Evolutionary conservation across 2,888 invertebrate genomes (phyloP).

Genomic region (Ligdia adustata): DNA sequence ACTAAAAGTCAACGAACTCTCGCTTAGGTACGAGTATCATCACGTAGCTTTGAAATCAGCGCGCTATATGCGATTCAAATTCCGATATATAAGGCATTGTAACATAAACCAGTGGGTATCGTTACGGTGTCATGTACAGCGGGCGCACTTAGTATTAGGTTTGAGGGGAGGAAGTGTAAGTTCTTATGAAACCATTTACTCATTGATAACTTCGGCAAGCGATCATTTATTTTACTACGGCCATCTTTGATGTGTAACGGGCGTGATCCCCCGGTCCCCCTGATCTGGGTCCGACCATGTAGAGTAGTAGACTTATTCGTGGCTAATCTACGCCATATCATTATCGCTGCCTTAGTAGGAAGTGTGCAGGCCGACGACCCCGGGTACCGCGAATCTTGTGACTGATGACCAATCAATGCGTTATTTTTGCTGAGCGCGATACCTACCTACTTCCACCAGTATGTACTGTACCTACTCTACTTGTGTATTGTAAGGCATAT

Average conservation of each 20-base stretch:
- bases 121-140: too few relatives aligned
- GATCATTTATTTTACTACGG: too few relatives aligned
- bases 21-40: constrained; percentile 7
- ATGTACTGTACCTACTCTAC: not conserved
- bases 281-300: too few relatives aligned
- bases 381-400: constrained; percentile 55
- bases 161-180: too few relatives aligned
- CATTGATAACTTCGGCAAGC: too few relatives aligned
- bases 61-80: constrained; percentile 12
- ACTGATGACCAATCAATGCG: constrained; percentile 37
- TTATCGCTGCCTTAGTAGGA: constrained; percentile 60
- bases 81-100: constrained; percentile 17
- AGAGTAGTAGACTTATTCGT: constrained; percentile 21
- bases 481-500: constrained; percentile 1
- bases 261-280: too few relatives aligned
- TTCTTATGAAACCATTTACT: too few relatives aligned
- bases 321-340: constrained; percentile 30
- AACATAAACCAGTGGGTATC: constrained; percentile 38
- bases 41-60: constrained; percentile 6
- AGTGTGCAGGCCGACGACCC: constrained; percentile 66
- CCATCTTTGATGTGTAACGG: too few relatives aligned
- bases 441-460: too few relatives aligned
- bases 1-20: constrained; percentile 15
- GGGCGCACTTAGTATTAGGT: too few relatives aligned
- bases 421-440: constrained; percentile 23